phyloP scores from a whole-genome alignment of 2,888 invertebrate species.

The Trachelus tabidus region DNA sequence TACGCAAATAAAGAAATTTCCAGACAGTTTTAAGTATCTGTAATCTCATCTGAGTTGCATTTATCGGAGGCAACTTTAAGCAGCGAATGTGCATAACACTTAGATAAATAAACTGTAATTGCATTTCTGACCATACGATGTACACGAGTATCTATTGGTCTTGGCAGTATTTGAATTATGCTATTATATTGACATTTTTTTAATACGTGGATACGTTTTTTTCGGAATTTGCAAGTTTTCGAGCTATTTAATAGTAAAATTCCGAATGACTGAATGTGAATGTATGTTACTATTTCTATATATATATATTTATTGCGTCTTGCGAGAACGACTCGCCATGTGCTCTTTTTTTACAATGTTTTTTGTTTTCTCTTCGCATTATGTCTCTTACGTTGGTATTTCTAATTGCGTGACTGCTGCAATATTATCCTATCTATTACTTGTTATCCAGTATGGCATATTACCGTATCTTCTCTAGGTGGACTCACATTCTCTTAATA shows the following conservation, averaged over 20 bases:
- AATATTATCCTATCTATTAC: slow-evolving; percentile 38
- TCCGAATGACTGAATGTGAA: slow-evolving; percentile 37
- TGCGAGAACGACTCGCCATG: slow-evolving; percentile 16
- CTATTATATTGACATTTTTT: no score
- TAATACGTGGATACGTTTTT: no score
- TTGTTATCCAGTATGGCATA: slow-evolving; percentile 29
- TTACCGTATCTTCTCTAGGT: background rate
- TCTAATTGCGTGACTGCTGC: slow-evolving; percentile 33
- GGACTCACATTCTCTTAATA: slow-evolving; percentile 36
- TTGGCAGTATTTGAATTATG: no score
- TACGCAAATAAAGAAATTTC: no score
- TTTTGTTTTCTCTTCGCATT: slow-evolving; percentile 24
- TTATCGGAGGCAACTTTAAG: background rate
- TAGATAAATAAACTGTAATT: no score
- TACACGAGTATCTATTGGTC: no score
- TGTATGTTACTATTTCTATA: slow-evolving; percentile 27
- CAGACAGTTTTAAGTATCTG: no score
- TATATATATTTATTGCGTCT: slow-evolving; percentile 45
- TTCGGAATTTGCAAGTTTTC: slow-evolving; percentile 12
- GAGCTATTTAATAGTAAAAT: slow-evolving; percentile 45
- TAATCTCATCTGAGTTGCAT: no score
- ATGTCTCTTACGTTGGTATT: slow-evolving; percentile 30
- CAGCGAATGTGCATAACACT: slow-evolving; percentile 22
- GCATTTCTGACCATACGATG: no score
- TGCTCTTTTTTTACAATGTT: slow-evolving; percentile 23